phyloP scores from a whole-genome alignment of 2,113 vertebrate species.

The Caracal caracal region DNA sequence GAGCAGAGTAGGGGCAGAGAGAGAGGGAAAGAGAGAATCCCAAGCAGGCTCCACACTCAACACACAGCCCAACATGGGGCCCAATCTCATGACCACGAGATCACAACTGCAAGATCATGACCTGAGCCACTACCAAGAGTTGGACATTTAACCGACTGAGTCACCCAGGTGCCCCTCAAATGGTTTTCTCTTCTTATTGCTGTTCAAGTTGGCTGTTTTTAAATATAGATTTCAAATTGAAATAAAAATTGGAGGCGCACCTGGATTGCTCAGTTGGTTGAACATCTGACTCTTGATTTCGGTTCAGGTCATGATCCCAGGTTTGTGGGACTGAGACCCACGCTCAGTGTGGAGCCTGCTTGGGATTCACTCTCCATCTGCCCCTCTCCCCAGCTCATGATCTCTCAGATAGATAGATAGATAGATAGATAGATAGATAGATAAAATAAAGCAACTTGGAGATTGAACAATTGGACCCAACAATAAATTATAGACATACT shows the following conservation, averaged over 20 bases:
- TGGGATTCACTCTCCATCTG: too few relatives aligned
- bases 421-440: too few relatives aligned
- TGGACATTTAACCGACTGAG: not conserved
- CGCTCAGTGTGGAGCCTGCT: too few relatives aligned
- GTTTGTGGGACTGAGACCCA: too few relatives aligned
- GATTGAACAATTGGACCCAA: not conserved
- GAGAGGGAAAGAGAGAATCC: not conserved
- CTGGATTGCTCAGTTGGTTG: too few relatives aligned
- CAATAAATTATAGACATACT: not conserved
- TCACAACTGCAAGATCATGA: not conserved
- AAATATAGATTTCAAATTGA: not conserved
- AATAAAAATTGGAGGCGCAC: too few relatives aligned
- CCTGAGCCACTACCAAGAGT: not conserved
- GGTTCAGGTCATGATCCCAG: too few relatives aligned
- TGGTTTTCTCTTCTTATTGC: too few relatives aligned
- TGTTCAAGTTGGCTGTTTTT: not conserved
- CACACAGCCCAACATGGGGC: not conserved
- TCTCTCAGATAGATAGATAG: too few relatives aligned
- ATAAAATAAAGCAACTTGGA: slow-evolving; percentile 2
- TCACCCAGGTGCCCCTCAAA: not conserved
- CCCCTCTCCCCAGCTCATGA: too few relatives aligned
- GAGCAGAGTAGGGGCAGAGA: not conserved
- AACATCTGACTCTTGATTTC: too few relatives aligned
- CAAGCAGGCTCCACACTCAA: not conserved
- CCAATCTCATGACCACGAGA: not conserved